Conservation (phyloP, 1,140 invertebrate species). For the Platyscapa corneri region DNA sequence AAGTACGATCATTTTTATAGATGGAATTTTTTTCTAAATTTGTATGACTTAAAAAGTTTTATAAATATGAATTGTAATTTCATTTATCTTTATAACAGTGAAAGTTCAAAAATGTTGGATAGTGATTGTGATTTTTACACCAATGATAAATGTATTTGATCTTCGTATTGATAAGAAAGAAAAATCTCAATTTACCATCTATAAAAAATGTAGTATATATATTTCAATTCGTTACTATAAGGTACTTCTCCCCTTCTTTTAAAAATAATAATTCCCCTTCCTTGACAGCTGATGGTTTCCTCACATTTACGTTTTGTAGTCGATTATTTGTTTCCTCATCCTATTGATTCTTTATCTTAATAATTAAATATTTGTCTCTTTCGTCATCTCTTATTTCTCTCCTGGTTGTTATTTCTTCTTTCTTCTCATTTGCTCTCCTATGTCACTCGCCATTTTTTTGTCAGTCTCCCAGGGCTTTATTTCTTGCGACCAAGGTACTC, state of each 20-base stretch:
- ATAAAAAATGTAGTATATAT: not conserved
- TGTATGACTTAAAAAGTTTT: not conserved
- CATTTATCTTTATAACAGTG: too few species aligned
- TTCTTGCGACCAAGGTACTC: constrained; percentile 76
- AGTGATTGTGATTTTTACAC: not conserved
- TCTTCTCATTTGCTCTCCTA: constrained; percentile 6
- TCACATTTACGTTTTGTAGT: not conserved
- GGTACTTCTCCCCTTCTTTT: not conserved
- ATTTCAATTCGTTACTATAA: not conserved
- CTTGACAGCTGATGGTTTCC: not conserved
- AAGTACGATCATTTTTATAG: constrained; percentile 49
- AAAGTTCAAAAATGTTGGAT: not conserved
- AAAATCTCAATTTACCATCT: not conserved
- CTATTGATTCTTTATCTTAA: not conserved
- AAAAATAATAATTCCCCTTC: constrained; percentile 7
- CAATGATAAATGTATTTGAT: not conserved
- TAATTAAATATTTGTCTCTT: not conserved
- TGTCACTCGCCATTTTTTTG: constrained; percentile 41
- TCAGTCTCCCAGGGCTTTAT: constrained; percentile 61
- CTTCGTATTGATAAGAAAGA: not conserved
- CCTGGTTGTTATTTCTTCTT: too few species aligned
- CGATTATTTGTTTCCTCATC: not conserved
- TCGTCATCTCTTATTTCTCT: not conserved
- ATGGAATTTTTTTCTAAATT: constrained; percentile 6
- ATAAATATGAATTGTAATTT: not conserved